Conservation (phyloP, 2,888 invertebrate genomes). For the Platypus cylindrus region DNA sequence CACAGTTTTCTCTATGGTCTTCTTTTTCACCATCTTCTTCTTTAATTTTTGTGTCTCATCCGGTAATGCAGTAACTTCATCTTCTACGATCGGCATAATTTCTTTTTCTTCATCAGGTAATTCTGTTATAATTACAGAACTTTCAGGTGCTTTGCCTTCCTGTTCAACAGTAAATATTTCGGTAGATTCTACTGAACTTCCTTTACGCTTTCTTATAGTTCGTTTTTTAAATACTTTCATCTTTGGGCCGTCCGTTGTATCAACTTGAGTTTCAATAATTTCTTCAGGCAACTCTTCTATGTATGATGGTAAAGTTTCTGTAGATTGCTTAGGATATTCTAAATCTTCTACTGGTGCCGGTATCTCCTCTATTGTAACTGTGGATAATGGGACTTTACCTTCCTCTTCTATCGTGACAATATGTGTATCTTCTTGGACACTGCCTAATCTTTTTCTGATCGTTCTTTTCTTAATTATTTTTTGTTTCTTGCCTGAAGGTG, state of each 20-base stretch:
- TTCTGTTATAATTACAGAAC: constrained; percentile 25
- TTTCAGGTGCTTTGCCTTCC: constrained; percentile 34
- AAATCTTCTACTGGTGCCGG: constrained; percentile 17
- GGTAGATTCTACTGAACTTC: constrained; percentile 32
- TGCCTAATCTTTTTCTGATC: constrained; percentile 32
- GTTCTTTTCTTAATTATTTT: constrained; percentile 32
- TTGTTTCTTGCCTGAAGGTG: constrained; percentile 20
- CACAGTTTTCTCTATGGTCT: constrained; percentile 20
- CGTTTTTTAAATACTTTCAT: constrained; percentile 31
- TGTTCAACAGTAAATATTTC: constrained; percentile 36
- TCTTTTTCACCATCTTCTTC: constrained; percentile 6
- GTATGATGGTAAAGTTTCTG: not conserved
- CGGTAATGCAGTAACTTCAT: constrained; percentile 18
- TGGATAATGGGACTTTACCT: constrained; percentile 27
- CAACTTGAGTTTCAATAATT: constrained; percentile 21
- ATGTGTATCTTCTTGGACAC: constrained; percentile 29
- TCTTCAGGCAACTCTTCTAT: constrained; percentile 25
- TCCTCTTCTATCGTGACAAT: constrained; percentile 28
- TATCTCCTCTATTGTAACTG: constrained; percentile 22
- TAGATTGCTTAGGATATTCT: too few species aligned
- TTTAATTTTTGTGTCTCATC: constrained; percentile 2
- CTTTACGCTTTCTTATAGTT: constrained; percentile 34
- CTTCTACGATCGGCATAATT: constrained; percentile 15
- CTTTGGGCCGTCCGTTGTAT: constrained; percentile 21
- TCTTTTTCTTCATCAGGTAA: constrained; percentile 14